Evolutionary conservation across 1,140 invertebrate genomes (phyloP), one percentile per base, ranked within the genome.

Genomic region (Arion vulgaris): DNA sequence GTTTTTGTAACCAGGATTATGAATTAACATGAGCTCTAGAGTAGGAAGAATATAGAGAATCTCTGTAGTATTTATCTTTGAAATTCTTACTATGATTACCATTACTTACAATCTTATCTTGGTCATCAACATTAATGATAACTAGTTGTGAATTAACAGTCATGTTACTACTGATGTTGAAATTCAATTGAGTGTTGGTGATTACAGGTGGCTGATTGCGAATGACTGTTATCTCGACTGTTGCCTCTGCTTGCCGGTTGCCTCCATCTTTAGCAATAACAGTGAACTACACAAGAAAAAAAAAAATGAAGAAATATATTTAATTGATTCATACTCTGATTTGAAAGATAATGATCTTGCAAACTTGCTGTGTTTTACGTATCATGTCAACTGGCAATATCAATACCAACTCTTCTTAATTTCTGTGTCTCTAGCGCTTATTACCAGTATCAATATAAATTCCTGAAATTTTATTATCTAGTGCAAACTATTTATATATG

Each of bases 191-290:
- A 1, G 26, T 68, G 71, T 81, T 81, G 23, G 80, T 81, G 38
- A 81, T 81, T 23, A 19, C 39, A 1, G 80, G 80, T 11, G 69
- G 69, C 15, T 41, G 49, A 79, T 90, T 90, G 39, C 89, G 76
- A 0, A 77, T 79, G 5, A 90, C 88, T 36, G 39, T 87, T 0
- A 90, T 82, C 4, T 76, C 80, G 9, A 87, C 85, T 41, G 86
- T 82, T 23, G 74, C 85, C 11, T 86, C 86, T 28, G 74, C 78
- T 1, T 57, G 69, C 11, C 77, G 38, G 51, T 85, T 87, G 28
- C 88, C 88, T 19, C 86, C 86, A 85, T 90, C 89, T 57, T 39
- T 86, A 0, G 87, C 89, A 19, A 84, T 28, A 9, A 90, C 85
- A 26, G 49, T 79, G 32, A 90, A 53, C 89, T 90, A 81, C 36